These are phyloP conservation scores for Spodoptera frugiperda DNA, from an alignment of 1,140 invertebrate species.

Conservation along the genomic window DNA sequence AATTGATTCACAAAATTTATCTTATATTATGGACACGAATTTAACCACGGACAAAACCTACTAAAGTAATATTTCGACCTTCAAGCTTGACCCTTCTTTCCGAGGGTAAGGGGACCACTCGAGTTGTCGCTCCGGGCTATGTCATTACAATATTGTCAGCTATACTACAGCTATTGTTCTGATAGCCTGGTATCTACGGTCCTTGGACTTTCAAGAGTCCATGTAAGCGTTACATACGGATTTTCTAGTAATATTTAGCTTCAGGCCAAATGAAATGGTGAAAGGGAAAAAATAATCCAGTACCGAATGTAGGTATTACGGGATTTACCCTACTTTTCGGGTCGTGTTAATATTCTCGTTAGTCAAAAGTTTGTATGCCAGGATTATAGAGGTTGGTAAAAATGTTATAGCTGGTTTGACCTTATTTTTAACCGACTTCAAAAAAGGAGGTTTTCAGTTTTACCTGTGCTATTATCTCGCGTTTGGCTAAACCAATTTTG, in stretches of 20 bases:
- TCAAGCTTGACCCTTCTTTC: slow-evolving; percentile 11
- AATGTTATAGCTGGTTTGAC: no score
- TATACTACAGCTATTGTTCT: slow-evolving; percentile 4
- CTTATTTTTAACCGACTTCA: no score
- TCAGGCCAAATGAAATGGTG: neutral
- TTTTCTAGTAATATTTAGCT: no score
- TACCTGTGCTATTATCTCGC: no score
- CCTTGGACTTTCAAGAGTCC: neutral
- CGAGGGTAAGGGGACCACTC: slow-evolving; percentile 7
- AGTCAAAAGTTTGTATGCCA: neutral
- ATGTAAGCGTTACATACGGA: no score
- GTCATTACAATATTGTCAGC: slow-evolving; percentile 44
- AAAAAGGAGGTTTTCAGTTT: no score
- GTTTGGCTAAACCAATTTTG: no score
- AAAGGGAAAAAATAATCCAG: neutral
- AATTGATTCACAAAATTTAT: no score
- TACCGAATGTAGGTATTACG: neutral
- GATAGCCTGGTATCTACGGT: neutral
- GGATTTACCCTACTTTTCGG: neutral
- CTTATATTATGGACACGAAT: no score
- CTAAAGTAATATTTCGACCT: slow-evolving; percentile 2
- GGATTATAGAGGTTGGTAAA: no score
- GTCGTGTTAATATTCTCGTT: slow-evolving; percentile 9
- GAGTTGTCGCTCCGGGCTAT: slow-evolving; percentile 34
- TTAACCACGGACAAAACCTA: neutral